Base-by-base conservation (phyloP, 2,888 invertebrate species). In the Scaptodrosophila latifasciaeformis region DNA sequence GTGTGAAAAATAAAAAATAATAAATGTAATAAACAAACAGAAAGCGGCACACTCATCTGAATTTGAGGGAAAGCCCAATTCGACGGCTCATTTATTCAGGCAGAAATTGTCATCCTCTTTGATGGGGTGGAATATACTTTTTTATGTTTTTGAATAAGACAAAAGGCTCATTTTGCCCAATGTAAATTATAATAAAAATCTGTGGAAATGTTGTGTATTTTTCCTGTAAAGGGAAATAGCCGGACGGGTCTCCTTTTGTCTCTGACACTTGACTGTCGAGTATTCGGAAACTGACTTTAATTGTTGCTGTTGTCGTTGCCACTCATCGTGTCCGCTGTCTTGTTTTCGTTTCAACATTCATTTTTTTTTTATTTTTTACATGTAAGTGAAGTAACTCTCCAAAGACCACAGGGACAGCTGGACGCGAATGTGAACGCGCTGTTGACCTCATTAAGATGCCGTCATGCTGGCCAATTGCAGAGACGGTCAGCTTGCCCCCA, bases 21-120 rank as follows among this genome's bases (percentile, higher is more conserved):
- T 72, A n/a, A n/a, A n/a, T n/a, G n/a, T 76, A n/a, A 72, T 78
- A 78, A 76, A 61, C 76, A 76, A 76, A 76, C 65, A 76, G 62
- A 63, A 57, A 54, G 59, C 46, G 52, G 50, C 65, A 63, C 56
- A 59, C 60, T 59, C 63, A 67, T 63, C 61, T 62, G 64, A 66
- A 65, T 66, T 62, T 62, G 53, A 49, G 37, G 30, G n/a, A 27
- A 62, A 75, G 67, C 67, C 67, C 76, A 75, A 72, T 27, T 27
- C 9, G 27, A 27, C 27, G 9, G 27, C 27, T 27, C 5, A 9
- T 27, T 27, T 27, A 27, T 27, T 31, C 24, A 24, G 24, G 24
- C 24, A 7, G 24, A n/a, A 24, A 24, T 3, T 24, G 24, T 24
- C 24, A 24, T n/a, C n/a, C n/a, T n/a, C n/a, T n/a, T n/a, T n/a